Evolutionary conservation across 1,140 invertebrate genomes (phyloP).

Genomic region (Euwallacea fornicatus): DNA sequence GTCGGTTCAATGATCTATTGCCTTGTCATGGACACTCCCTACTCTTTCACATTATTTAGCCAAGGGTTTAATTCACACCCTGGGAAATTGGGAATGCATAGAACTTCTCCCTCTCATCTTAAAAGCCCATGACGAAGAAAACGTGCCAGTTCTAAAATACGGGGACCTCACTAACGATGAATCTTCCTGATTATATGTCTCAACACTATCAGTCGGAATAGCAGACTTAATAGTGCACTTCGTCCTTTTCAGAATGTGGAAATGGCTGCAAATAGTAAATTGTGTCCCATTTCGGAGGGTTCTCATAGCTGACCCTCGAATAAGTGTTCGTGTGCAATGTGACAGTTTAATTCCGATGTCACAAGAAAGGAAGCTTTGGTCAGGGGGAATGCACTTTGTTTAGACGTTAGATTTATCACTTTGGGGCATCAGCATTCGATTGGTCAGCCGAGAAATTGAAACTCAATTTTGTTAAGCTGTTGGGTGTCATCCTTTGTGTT

Average conservation of each 20-base stretch:
- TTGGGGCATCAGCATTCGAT: too few relatives aligned
- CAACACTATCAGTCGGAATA: slow-evolving; percentile 13
- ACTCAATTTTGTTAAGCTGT: too few relatives aligned
- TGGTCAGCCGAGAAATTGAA: too few relatives aligned
- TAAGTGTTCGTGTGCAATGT: slow-evolving; percentile 15
- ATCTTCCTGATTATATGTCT: slow-evolving; percentile 21
- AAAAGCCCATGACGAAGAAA: too few relatives aligned
- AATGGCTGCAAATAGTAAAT: slow-evolving; percentile 28
- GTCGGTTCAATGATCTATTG: slow-evolving; percentile 34
- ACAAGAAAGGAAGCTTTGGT: slow-evolving; percentile 15
- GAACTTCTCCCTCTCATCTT: too few relatives aligned
- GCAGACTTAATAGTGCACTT: slow-evolving; percentile 20
- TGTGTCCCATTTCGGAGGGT: slow-evolving; percentile 20
- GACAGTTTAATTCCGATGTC: slow-evolving; percentile 20
- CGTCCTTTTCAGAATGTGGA: slow-evolving; percentile 23
- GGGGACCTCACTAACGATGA: slow-evolving; percentile 6
- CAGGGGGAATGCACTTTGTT: slow-evolving; percentile 18
- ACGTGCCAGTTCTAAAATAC: too few relatives aligned
- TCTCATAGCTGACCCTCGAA: slow-evolving; percentile 20
- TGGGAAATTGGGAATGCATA: too few relatives aligned
- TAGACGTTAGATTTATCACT: slow-evolving; percentile 9
- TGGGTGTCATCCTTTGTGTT: too few relatives aligned
- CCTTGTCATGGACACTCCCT: slow-evolving; percentile 25
- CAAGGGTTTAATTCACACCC: background rate
- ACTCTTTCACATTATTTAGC: slow-evolving; percentile 14